Evolutionary conservation across 2,797 vertebrate genomes (phyloP).

Genomic region (Orientallactaga sibirica): DNA sequence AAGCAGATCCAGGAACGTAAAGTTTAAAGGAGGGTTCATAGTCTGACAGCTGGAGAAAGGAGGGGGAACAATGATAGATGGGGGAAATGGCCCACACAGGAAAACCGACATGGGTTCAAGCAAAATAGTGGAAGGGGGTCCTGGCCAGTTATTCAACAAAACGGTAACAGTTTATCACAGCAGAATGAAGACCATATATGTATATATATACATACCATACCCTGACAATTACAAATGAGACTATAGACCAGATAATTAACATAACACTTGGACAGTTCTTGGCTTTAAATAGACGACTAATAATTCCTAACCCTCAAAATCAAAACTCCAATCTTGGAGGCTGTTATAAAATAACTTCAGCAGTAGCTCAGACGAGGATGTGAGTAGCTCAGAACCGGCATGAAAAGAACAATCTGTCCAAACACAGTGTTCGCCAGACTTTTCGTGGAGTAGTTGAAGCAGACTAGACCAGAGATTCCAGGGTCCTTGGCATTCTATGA

Average conservation of each 20-base stretch:
- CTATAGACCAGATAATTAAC: conserved; percentile 71
- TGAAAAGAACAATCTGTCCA: neutral
- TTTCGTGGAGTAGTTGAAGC: neutral
- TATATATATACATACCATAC: neutral
- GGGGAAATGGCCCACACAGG: neutral
- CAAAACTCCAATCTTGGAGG: conserved; percentile 65
- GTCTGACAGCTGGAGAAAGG: neutral
- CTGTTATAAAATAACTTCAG: conserved; percentile 70
- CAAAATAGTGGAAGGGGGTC: neutral
- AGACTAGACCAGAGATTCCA: neutral
- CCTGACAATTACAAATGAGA: conserved; percentile 53
- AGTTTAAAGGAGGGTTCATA: neutral
- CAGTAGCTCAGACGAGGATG: conserved; percentile 39
- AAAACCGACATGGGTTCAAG: neutral
- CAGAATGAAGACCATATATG: neutral
- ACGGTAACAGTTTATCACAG: conserved; percentile 21
- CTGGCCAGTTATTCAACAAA: conserved; percentile 49
- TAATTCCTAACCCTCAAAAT: conserved; percentile 62
- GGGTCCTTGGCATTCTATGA: neutral
- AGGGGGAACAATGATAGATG: neutral
- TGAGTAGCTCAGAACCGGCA: conserved; percentile 19
- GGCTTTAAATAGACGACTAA: conserved; percentile 29
- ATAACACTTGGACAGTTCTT: conserved; percentile 56
- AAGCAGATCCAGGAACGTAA: neutral
- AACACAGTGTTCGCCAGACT: conserved; percentile 18